phyloP scores from a whole-genome alignment of 2,888 invertebrate genomes.

The Diadegma fenestrale region DNA sequence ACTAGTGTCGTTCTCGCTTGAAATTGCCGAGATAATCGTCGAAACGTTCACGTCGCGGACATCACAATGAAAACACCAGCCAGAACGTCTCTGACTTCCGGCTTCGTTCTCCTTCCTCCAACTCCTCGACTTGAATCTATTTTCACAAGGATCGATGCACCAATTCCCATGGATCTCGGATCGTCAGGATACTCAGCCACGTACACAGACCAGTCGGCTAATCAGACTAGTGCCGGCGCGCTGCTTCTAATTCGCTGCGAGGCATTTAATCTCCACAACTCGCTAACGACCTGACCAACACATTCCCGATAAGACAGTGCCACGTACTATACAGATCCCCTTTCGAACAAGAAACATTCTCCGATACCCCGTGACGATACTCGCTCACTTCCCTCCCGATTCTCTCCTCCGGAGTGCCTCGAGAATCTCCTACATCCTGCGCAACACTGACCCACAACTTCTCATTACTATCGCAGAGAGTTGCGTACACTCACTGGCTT shows the following conservation, averaged over 20 bases:
- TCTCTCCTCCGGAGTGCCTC: conserved; percentile 21
- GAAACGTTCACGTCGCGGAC: not conserved
- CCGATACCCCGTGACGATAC: conserved; percentile 75
- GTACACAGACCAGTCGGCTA: conserved; percentile 71
- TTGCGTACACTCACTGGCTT: not conserved
- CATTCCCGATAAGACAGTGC: conserved; percentile 82
- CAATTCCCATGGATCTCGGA: conserved; percentile 65
- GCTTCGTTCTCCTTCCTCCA: not conserved
- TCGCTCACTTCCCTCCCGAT: conserved; percentile 41
- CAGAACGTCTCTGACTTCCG: not conserved
- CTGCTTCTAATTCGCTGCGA: conserved; percentile 82
- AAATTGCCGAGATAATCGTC: not conserved
- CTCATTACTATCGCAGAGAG: not conserved
- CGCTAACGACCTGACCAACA: conserved; percentile 85
- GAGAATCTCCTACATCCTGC: conserved; percentile 37
- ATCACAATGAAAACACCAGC: conserved; percentile 8
- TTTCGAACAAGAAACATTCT: conserved; percentile 80
- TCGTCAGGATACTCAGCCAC: conserved; percentile 38
- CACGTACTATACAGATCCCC: conserved; percentile 21
- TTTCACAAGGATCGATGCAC: conserved; percentile 65
- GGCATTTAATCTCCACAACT: conserved; percentile 84
- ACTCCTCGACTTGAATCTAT: conserved; percentile 52
- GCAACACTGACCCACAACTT: conserved; percentile 6
- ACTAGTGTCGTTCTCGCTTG: not conserved
- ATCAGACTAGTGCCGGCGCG: conserved; percentile 80